These are phyloP conservation scores for Burhinus oedicnemus DNA, from an alignment of 2,113 vertebrate genomes.

Conservation along the genomic window DNA sequence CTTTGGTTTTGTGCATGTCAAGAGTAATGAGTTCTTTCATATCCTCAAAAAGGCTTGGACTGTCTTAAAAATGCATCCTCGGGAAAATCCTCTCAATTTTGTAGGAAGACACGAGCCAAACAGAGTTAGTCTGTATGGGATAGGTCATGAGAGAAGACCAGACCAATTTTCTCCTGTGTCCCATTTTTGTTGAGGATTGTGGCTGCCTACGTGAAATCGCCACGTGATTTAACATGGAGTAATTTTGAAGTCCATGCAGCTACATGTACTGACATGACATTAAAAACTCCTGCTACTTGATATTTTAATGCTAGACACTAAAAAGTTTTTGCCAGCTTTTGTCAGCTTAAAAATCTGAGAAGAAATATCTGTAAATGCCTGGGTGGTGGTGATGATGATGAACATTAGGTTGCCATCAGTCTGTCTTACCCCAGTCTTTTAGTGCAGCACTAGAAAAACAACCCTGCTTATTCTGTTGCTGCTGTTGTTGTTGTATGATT, in stretches of 20 bases:
- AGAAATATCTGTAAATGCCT: neutral
- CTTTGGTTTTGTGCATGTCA: neutral
- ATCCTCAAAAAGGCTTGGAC: neutral
- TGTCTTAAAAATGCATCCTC: neutral
- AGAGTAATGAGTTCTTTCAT: neutral
- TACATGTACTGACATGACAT: neutral
- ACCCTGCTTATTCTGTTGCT: neutral
- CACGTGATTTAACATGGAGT: neutral
- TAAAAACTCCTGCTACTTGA: neutral
- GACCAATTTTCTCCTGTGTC: neutral
- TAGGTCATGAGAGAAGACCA: neutral
- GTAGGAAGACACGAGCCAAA: accelerated
- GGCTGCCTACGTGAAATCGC: neutral
- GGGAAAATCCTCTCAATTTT: neutral
- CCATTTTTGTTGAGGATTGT: neutral
- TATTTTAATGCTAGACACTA: neutral
- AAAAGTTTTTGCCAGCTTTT: neutral
- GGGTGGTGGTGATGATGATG: neutral
- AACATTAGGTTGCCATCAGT: neutral
- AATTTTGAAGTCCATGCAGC: neutral
- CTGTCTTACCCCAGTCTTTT: neutral
- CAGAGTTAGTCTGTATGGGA: neutral
- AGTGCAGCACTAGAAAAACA: neutral
- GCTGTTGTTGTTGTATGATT: neutral
- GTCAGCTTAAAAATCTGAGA: neutral